Percentiles rank a stretch among this genome's conserved stretches.
Conservation (phyloP, 2,113 vertebrate species). For the Aix galericulata region DNA sequence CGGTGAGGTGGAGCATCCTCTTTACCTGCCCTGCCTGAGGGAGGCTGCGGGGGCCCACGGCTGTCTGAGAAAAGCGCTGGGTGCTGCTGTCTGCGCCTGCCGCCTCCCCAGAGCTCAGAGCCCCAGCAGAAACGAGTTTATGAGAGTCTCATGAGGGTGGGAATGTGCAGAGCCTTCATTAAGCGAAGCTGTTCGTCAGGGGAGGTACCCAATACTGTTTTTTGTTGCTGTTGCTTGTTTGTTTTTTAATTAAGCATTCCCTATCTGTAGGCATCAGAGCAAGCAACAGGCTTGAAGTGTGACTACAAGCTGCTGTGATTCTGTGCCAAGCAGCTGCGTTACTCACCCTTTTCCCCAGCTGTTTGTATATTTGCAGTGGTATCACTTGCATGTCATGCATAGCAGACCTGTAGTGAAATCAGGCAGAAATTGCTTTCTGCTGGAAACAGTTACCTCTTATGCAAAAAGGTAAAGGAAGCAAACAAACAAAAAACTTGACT, state of each 20-base stretch:
- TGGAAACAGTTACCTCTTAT: background rate
- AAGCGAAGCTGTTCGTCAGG: no score
- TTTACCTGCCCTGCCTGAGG: background rate
- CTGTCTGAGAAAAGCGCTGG: no score
- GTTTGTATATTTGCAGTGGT: background rate
- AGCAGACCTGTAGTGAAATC: background rate
- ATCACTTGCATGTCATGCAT: background rate
- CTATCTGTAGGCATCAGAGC: background rate
- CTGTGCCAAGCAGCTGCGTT: background rate
- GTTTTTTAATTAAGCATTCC: no score
- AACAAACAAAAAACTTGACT: no score
- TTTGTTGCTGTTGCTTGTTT: no score
- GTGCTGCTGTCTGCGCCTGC: background rate
- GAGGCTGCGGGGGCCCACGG: background rate
- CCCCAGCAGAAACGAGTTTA: no score
- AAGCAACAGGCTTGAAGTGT: background rate
- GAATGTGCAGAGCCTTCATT: no score
- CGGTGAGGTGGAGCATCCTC: background rate
- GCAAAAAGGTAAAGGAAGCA: background rate
- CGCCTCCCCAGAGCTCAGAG: no score
- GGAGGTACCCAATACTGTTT: no score
- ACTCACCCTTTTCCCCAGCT: background rate
- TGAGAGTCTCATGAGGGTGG: no score
- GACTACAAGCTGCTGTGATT: background rate
- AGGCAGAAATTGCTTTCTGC: background rate